Evolutionary conservation across 2,113 vertebrate species (phyloP).

Genomic region (Aegithalos caudatus): DNA sequence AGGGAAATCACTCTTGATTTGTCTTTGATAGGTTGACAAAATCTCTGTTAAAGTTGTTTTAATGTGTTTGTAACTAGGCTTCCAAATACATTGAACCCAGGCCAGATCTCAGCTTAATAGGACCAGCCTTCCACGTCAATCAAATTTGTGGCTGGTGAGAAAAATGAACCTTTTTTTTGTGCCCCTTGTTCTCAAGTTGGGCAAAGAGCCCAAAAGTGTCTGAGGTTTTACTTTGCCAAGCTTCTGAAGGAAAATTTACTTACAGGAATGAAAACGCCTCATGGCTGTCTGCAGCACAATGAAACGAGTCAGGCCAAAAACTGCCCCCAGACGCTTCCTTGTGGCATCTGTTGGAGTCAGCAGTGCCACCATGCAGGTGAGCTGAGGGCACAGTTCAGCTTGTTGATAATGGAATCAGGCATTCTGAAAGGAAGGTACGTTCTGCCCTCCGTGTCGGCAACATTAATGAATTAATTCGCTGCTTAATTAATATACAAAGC

Average conservation of each 20-base stretch:
- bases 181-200: slow-evolving; percentile 55
- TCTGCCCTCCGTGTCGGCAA: background rate
- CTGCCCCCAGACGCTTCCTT: background rate
- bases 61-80: slow-evolving; percentile 61
- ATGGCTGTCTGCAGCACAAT: background rate
- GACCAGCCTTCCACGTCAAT: slow-evolving; percentile 43
- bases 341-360: background rate
- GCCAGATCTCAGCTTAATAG: slow-evolving; percentile 56
- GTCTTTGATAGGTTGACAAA: slow-evolving; percentile 68
- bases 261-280: background rate
- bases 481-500: slow-evolving; percentile 46
- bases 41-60: slow-evolving; percentile 58
- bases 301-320: background rate
- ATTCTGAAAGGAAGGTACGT: background rate
- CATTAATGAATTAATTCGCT: slow-evolving; percentile 26
- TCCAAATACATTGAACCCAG: slow-evolving; percentile 56
- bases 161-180: slow-evolving; percentile 51
- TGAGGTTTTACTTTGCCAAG: slow-evolving; percentile 41
- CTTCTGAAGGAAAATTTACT: slow-evolving; percentile 32
- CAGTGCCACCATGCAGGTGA: background rate
- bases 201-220: slow-evolving; percentile 47
- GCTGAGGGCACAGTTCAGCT: background rate
- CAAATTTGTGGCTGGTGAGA: slow-evolving; percentile 44
- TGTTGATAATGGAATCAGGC: slow-evolving; percentile 7
- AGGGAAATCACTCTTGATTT: slow-evolving; percentile 59